A percentile compares a stretch with the other conserved stretches of the same genome.
Conservation (phyloP, 2,113 vertebrate genomes). For the Microtus montanus region DNA sequence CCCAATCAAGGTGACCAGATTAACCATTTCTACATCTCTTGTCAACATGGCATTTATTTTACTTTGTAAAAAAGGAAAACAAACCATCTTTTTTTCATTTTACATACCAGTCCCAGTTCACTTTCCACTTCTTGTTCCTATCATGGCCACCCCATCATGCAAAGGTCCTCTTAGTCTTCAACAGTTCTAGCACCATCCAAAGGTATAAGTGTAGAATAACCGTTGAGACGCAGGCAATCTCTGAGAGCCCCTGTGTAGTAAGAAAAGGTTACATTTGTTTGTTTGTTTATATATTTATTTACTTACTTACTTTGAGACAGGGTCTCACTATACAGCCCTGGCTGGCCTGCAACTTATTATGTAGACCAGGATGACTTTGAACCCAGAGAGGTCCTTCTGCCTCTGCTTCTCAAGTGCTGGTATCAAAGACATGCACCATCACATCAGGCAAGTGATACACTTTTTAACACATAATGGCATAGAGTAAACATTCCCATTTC, state of each 20-base stretch:
- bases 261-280: not conserved
- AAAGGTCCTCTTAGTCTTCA: not conserved
- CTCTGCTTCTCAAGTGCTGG: not conserved
- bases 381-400: not conserved
- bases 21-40: not conserved
- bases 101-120: not conserved
- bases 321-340: not conserved
- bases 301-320: not conserved
- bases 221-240: not conserved
- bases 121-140: not conserved
- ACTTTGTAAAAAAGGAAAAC: too few species aligned
- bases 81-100: too few species aligned
- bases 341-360: not conserved
- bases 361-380: not conserved
- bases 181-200: not conserved
- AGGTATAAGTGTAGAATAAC: not conserved
- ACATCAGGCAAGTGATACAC: not conserved
- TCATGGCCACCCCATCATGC: not conserved
- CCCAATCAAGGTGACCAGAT: not conserved
- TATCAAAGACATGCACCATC: not conserved
- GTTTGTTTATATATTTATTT: not conserved
- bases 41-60: not conserved
- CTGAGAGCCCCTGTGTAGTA: not conserved
- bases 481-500: not conserved
- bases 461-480: not conserved